Evolutionary conservation across 2,888 invertebrate genomes (phyloP).

Genomic region (Heliconius ismenius): DNA sequence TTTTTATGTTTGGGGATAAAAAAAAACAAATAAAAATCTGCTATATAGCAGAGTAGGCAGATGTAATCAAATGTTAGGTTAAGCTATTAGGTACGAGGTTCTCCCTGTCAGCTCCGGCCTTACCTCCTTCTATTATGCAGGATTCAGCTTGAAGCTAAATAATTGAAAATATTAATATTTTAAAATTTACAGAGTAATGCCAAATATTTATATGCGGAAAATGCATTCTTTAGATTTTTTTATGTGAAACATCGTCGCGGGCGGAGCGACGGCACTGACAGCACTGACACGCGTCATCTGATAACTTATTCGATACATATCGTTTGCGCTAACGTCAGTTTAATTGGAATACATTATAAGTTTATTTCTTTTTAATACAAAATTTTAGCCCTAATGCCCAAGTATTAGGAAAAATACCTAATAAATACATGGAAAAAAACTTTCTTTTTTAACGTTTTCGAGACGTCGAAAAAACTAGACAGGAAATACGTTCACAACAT

Average conservation of each 20-base stretch:
- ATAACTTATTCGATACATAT: constrained; percentile 4
- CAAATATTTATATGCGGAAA: background rate
- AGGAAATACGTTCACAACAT: constrained; percentile 24
- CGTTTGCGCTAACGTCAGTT: constrained; percentile 7
- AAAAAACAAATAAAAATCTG: too few species aligned
- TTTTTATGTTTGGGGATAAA: too few species aligned
- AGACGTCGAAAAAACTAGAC: constrained; percentile 12
- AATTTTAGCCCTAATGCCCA: background rate
- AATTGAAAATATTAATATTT: background rate
- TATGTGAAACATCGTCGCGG: background rate
- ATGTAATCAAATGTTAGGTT: too few species aligned
- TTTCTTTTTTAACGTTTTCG: background rate
- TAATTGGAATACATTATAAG: constrained; percentile 2
- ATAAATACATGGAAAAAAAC: background rate
- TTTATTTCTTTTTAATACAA: background rate
- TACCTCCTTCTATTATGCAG: too few species aligned
- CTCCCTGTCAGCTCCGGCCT: too few species aligned
- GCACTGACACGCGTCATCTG: constrained; percentile 1
- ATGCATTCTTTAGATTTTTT: background rate
- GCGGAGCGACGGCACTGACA: constrained; percentile 1
- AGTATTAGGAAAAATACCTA: background rate
- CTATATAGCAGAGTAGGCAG: too few species aligned
- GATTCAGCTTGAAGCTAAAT: background rate
- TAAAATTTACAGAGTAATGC: background rate
- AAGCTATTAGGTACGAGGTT: too few species aligned